Evolutionary conservation across 2,113 vertebrate species (phyloP).

Genomic region (Leptosomus discolor): DNA sequence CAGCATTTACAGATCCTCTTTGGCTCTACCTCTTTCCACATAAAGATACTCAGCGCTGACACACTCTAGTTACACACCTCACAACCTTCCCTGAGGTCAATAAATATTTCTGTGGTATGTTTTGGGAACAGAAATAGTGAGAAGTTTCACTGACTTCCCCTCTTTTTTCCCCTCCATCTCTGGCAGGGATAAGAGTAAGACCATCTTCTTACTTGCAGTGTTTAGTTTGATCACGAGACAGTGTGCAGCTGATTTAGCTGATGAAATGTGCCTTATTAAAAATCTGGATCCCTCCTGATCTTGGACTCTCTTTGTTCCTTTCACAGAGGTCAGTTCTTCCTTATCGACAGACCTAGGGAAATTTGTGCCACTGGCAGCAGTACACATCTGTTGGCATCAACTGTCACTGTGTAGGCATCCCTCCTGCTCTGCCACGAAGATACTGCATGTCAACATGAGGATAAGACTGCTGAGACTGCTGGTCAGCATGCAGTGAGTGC

Average conservation of each 20-base stretch:
- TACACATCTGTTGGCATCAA: accelerated
- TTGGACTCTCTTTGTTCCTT: neutral
- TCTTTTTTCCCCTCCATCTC: neutral
- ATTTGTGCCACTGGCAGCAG: neutral
- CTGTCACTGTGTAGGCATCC: neutral
- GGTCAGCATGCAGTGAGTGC: accelerated
- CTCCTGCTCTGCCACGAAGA: neutral
- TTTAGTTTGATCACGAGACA: neutral
- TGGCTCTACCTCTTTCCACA: neutral
- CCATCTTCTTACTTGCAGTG: neutral
- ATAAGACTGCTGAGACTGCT: neutral
- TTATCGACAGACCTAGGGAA: neutral
- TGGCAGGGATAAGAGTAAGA: neutral
- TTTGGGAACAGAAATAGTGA: neutral
- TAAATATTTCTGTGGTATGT: neutral
- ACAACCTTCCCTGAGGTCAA: neutral
- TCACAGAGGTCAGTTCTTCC: neutral
- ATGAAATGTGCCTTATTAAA: neutral
- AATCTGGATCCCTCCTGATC: neutral
- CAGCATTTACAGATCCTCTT: neutral
- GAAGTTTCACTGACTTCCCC: neutral
- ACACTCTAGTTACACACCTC: neutral
- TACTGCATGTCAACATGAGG: neutral
- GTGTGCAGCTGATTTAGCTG: neutral
- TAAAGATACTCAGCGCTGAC: neutral